Evolutionary conservation across 2,113 vertebrate genomes (phyloP).

Genomic region (Micromys minutus): DNA sequence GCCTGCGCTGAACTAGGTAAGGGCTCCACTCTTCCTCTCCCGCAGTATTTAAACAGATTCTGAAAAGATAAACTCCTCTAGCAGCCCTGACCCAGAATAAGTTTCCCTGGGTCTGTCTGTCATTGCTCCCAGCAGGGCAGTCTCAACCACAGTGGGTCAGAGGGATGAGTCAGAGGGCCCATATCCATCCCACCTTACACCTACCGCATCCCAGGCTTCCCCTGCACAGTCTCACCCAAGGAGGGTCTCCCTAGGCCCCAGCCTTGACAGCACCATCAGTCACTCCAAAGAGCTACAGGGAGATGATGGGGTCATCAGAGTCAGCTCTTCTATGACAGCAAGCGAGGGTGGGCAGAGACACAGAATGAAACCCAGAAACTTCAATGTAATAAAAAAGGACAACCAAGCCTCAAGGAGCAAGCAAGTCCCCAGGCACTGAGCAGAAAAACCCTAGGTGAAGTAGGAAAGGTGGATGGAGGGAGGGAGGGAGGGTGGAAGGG

Average conservation of each 20-base stretch:
- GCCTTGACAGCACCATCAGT: conserved; percentile 82
- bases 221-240: conserved; percentile 38
- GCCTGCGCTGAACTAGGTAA: neutral
- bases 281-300: conserved; percentile 79
- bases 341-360: conserved; percentile 65
- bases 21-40: conserved; percentile 79
- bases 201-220: neutral
- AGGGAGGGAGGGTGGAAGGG: neutral
- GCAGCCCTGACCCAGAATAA: conserved; percentile 79
- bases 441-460: neutral
- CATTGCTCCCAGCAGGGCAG: conserved; percentile 86
- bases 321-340: conserved; percentile 86
- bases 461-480: too few relatives aligned
- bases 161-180: conserved; percentile 58
- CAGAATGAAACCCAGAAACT: conserved; percentile 57
- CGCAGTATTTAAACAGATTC: conserved; percentile 81
- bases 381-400: conserved; percentile 1
- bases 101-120: conserved; percentile 83
- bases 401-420: neutral
- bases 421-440: neutral
- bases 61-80: conserved; percentile 84
- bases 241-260: conserved; percentile 11
- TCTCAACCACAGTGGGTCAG: conserved; percentile 84
- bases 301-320: conserved; percentile 86
- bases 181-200: neutral